Conservation (phyloP, 2,113 vertebrate species). For the Dendrocopos noguchii region DNA sequence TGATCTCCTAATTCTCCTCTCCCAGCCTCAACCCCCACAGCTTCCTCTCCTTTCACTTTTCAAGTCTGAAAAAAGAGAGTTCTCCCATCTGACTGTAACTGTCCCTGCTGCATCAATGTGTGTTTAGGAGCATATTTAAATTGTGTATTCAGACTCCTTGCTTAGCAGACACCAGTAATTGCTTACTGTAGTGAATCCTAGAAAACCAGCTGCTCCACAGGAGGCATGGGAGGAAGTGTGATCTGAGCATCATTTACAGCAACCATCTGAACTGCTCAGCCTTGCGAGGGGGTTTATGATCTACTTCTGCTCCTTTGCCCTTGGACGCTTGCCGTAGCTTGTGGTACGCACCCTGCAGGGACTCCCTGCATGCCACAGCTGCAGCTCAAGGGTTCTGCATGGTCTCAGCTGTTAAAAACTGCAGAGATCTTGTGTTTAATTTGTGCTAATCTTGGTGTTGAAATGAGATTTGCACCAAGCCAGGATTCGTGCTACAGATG, state of each 20-base stretch:
- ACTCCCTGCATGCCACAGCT: neutral
- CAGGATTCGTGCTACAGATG: neutral
- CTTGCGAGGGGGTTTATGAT: neutral
- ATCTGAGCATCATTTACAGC: conserved; percentile 28
- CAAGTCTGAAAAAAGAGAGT: neutral
- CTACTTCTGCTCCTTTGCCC: neutral
- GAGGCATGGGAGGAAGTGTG: conserved; percentile 19
- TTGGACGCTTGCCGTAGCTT: neutral
- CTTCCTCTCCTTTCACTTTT: neutral
- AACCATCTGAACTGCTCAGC: neutral
- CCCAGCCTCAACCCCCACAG: neutral
- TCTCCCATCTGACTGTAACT: neutral
- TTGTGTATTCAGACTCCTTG: conserved; percentile 12
- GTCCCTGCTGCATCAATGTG: neutral
- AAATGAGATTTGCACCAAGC: neutral
- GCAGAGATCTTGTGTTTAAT: neutral
- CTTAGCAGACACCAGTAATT: conserved; percentile 1
- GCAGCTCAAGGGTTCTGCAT: neutral
- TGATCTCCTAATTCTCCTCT: neutral
- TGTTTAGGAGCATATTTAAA: conserved; percentile 9
- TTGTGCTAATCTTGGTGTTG: neutral
- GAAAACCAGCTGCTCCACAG: conserved; percentile 36
- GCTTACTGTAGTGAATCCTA: conserved; percentile 11
- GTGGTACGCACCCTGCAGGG: neutral
- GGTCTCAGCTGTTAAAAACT: neutral